Conservation (phyloP, 1,140 invertebrate genomes). For the Micrasema minimum region DNA sequence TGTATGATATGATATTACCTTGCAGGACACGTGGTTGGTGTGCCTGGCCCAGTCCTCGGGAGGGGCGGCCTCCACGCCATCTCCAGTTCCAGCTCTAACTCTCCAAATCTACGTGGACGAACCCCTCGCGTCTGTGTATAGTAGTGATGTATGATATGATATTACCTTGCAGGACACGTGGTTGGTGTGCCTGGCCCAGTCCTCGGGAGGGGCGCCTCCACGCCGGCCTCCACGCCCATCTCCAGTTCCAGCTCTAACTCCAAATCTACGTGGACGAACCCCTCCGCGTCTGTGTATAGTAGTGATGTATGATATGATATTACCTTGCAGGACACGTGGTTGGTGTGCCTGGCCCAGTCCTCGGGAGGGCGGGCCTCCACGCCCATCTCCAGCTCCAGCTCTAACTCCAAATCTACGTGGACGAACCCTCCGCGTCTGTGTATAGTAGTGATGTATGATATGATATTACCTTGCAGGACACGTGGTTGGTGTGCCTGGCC, state of each 20-base stretch:
- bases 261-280: slow-evolving; percentile 45
- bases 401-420: slow-evolving; percentile 39
- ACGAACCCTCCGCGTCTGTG: slow-evolving; percentile 49
- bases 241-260: slow-evolving; percentile 41
- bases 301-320: no score
- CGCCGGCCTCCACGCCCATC: slow-evolving; percentile 28
- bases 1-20: no score
- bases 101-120: no score
- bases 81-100: no score
- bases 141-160: no score
- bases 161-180: slow-evolving; percentile 23
- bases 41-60: no score
- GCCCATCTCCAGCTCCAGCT: slow-evolving; percentile 41
- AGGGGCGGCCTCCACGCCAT: no score
- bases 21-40: no score
- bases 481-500: slow-evolving; percentile 3
- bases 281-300: slow-evolving; percentile 48
- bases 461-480: no score
- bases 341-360: slow-evolving; percentile 22
- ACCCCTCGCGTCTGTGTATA: no score
- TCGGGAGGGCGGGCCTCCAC: slow-evolving; percentile 11
- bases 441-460: no score
- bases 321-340: slow-evolving; percentile 19
- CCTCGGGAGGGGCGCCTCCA: no score
- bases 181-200: slow-evolving; percentile 18